Evolutionary conservation across 2,113 vertebrate species (phyloP).

Genomic region (Rhinichthys klamathensis): DNA sequence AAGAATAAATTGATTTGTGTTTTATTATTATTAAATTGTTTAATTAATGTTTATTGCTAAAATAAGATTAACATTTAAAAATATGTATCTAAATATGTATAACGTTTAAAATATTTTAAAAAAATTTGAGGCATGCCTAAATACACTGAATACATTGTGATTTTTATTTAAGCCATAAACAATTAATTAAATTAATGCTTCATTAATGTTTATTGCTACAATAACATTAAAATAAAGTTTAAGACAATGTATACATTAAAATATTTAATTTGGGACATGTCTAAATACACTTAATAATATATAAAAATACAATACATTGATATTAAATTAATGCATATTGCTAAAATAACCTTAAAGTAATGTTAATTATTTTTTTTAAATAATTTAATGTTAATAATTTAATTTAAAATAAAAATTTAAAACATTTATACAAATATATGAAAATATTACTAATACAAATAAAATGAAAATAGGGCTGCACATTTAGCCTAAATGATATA

Average conservation of each 20-base stretch:
- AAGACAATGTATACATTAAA: background rate
- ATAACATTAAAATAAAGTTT: background rate
- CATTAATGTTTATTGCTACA: background rate
- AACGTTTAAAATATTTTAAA: no score
- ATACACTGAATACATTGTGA: background rate
- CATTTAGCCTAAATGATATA: background rate
- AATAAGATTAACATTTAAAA: background rate
- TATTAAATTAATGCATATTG: background rate
- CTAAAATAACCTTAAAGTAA: background rate
- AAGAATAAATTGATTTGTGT: background rate
- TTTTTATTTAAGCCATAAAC: no score
- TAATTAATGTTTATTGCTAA: background rate
- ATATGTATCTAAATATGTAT: no score
- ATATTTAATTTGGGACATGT: background rate
- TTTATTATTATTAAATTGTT: background rate
- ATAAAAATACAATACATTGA: background rate
- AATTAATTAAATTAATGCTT: background rate
- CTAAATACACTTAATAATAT: background rate
- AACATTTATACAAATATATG: background rate
- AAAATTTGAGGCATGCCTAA: background rate
- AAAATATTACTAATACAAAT: background rate
- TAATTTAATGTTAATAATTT: no score
- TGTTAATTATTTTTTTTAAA: no score
- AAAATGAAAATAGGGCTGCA: background rate
- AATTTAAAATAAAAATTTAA: background rate